A percentile compares a stretch with the other conserved stretches of the same genome.
Evolutionary conservation across 2,888 invertebrate genomes (phyloP).

Genomic region (Polymixis lichenea): DNA sequence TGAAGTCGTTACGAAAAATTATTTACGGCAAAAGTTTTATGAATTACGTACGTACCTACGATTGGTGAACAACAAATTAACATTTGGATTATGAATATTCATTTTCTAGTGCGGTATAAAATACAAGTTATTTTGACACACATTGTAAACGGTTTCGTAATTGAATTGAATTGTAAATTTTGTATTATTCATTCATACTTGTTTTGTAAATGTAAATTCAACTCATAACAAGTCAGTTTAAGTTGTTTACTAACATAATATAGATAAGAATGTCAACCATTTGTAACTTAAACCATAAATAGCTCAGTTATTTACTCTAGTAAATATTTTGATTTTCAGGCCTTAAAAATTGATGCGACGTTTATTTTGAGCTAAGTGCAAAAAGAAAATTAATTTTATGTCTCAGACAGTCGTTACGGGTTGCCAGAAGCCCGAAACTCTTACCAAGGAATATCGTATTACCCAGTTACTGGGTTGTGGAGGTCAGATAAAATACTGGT

Average conservation of each 20-base stretch:
- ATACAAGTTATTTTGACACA: slow-evolving; percentile 34
- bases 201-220: slow-evolving; percentile 38
- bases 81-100: slow-evolving; percentile 33
- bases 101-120: slow-evolving; percentile 21
- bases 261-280: slow-evolving; percentile 36
- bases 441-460: too few species aligned
- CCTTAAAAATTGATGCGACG: background rate
- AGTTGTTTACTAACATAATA: slow-evolving; percentile 40
- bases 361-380: background rate
- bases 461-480: too few species aligned
- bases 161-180: slow-evolving; percentile 35
- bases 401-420: too few species aligned
- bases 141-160: slow-evolving; percentile 34
- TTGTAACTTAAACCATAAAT: slow-evolving; percentile 4
- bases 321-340: background rate
- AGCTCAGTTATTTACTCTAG: background rate
- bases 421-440: too few species aligned
- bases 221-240: slow-evolving; percentile 3
- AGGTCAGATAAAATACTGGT: background rate
- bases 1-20: slow-evolving; percentile 42
- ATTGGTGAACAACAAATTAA: slow-evolving; percentile 40
- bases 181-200: slow-evolving; percentile 24
- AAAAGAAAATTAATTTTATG: too few species aligned
- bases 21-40: slow-evolving; percentile 41
- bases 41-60: slow-evolving; percentile 6